phyloP scores from a whole-genome alignment of 2,888 invertebrate genomes.

The Oligia fasciuncula region DNA sequence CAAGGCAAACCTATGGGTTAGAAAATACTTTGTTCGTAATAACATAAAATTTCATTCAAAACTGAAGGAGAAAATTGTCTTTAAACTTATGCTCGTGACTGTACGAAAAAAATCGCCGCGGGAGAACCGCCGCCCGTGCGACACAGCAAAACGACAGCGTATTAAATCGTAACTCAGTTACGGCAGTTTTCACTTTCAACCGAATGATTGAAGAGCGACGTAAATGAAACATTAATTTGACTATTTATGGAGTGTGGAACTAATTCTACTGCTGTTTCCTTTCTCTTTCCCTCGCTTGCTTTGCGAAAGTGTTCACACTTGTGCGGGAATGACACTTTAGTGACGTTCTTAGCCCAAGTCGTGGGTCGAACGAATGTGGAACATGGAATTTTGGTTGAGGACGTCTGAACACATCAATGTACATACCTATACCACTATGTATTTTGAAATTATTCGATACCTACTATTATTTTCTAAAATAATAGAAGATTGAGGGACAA shows the following conservation, averaged over 20 bases:
- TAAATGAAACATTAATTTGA: not conserved
- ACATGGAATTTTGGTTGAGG: constrained; percentile 45
- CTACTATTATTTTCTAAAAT: not conserved
- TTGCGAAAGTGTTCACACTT: constrained; percentile 57
- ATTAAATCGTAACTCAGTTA: not conserved
- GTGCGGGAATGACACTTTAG: constrained; percentile 50
- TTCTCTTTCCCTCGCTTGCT: constrained; percentile 59
- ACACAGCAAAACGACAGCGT: not conserved
- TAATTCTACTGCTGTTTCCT: constrained; percentile 73
- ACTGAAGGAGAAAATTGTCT: too few relatives aligned
- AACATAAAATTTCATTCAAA: too few relatives aligned
- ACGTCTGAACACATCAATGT: too few relatives aligned
- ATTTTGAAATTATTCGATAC: not conserved
- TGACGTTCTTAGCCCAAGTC: constrained; percentile 49
- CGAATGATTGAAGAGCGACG: not conserved
- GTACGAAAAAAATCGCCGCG: not conserved
- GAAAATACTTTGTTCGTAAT: too few relatives aligned
- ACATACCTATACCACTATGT: not conserved
- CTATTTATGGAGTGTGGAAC: constrained; percentile 33
- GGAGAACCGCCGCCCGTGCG: not conserved
- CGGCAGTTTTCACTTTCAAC: not conserved
- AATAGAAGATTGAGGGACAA: not conserved
- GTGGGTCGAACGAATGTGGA: constrained; percentile 36
- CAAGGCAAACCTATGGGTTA: too few relatives aligned
- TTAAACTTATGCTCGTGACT: too few relatives aligned